Percentiles rank a stretch among this genome's conserved stretches.
Conservation (phyloP, 2,113 vertebrate genomes). For the Phalacrocorax brasilianus region DNA sequence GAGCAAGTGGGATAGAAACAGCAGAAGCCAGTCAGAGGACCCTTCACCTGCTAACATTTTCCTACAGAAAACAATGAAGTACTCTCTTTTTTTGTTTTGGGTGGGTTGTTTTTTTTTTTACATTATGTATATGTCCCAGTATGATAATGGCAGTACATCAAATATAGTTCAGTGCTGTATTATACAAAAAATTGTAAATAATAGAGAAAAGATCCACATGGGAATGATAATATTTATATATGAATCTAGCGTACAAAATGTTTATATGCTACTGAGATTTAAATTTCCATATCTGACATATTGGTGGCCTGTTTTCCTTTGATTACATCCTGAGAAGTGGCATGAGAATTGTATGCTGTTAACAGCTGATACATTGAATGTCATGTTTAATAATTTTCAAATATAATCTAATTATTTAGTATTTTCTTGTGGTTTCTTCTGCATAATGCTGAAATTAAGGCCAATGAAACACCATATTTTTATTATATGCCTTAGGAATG, state of each 20-base stretch:
- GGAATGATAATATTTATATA: constrained; percentile 58
- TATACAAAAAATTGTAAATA: neutral
- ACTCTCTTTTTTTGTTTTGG: accelerated
- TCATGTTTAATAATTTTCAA: constrained; percentile 52
- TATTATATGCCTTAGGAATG: neutral
- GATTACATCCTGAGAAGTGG: neutral
- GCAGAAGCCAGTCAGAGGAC: neutral
- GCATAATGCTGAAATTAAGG: constrained; percentile 46
- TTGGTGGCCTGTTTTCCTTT: constrained; percentile 53
- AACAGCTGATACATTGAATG: constrained; percentile 38
- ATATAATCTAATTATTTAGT: constrained; percentile 33
- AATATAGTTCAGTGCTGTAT: neutral
- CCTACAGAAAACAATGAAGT: neutral
- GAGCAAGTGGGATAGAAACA: neutral
- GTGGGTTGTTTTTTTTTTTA: neutral
- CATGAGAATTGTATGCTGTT: constrained; percentile 15
- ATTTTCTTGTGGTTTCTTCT: constrained; percentile 3
- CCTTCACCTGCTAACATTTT: neutral
- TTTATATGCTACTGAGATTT: constrained; percentile 33
- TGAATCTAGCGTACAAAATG: neutral
- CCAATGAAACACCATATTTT: neutral
- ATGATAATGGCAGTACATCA: neutral
- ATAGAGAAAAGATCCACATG: neutral
- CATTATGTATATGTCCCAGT: neutral
- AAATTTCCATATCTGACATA: constrained; percentile 56